Conservation (phyloP, 2,113 vertebrate species). For the Tachysurus vachellii region DNA sequence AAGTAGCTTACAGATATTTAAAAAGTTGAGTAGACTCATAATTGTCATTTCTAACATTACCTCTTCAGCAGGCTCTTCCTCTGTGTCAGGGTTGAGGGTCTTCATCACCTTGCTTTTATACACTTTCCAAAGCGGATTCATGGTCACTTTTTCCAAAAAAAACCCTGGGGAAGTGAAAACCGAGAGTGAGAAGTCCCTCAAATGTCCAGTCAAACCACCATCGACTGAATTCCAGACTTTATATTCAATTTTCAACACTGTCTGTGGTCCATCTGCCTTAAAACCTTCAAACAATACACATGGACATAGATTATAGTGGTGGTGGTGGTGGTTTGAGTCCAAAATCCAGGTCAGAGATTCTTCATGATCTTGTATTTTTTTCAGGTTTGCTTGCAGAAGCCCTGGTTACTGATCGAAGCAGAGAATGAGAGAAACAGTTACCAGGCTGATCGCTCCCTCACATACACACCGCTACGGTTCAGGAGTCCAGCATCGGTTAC, state of each 20-base stretch:
- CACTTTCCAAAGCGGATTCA: slow-evolving; percentile 78
- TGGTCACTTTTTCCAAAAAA: slow-evolving; percentile 52
- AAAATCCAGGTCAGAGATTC: slow-evolving; percentile 27
- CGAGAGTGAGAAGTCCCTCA: slow-evolving; percentile 44
- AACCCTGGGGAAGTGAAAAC: slow-evolving; percentile 30
- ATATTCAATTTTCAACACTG: slow-evolving; percentile 38
- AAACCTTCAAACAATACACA: slow-evolving; percentile 27
- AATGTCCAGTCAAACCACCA: slow-evolving; percentile 49
- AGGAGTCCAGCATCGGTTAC: slow-evolving; percentile 72
- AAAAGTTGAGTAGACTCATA: neutral
- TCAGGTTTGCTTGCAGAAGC: slow-evolving; percentile 49
- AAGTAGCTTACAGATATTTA: neutral
- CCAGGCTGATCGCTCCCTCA: slow-evolving; percentile 45
- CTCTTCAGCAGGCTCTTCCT: slow-evolving; percentile 61
- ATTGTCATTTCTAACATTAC: neutral
- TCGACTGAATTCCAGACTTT: slow-evolving; percentile 47
- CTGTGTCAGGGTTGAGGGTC: slow-evolving; percentile 73
- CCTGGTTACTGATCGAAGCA: slow-evolving; percentile 51
- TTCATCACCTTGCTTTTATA: slow-evolving; percentile 80
- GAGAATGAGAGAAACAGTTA: slow-evolving; percentile 52
- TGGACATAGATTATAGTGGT: neutral
- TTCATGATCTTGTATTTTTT: slow-evolving; percentile 52
- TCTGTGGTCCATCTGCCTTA: slow-evolving; percentile 52
- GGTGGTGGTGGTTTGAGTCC: slow-evolving; percentile 17
- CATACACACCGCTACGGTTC: slow-evolving; percentile 60